Base-by-base conservation (phyloP, 2,888 invertebrate species). In the Dichetophora obliterata region DNA sequence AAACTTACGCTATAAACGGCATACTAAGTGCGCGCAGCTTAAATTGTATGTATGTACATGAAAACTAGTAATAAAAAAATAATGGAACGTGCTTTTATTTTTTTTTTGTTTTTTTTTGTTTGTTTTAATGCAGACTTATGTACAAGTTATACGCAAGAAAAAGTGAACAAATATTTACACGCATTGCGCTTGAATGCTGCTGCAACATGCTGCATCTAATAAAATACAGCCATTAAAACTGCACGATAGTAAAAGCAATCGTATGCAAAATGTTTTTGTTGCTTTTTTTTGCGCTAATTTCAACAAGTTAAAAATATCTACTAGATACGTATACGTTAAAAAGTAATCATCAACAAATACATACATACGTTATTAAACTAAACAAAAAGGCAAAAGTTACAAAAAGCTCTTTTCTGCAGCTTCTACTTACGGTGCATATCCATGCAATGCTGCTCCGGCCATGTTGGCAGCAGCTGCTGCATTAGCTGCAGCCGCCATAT, bases 371-470 rank as follows among this genome's bases (percentile, higher is more conserved):
- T n/a, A n/a, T 65, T 31, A 31, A 65, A 14, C 19, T 14, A 37
- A 43, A 66, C 19, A 11, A 59, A 43, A 34, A 66, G 69, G 70
- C 65, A 75, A 72, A 66, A 69, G 71, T 80, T 77, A 72, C 61
- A 75, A 59, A 66, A 48, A 72, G 27, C 74, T 50, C 68, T 50
- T 61, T 65, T 52, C 69, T 31, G 66, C 34, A 74, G 77, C 77
- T 77, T 88, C 89, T 93, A 95, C 95, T 95, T 93, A 95, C 95
- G 95, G 95, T 90, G 96, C 94, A 91, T 96, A 96, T 88, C 96
- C 95, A 92, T 95, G 96, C 90, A 95, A 91, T 89, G 94, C 94
- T 88, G 94, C 80, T 76, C 93, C 93, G 79, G 94, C 93, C 85
- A 94, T 93, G 82, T 93, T 94, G 84, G 95, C 95, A 83, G 88